A percentile compares a stretch with the other conserved stretches of the same genome.
Conservation (phyloP, 2,797 vertebrate species). For the Falco novaeseelandiae region DNA sequence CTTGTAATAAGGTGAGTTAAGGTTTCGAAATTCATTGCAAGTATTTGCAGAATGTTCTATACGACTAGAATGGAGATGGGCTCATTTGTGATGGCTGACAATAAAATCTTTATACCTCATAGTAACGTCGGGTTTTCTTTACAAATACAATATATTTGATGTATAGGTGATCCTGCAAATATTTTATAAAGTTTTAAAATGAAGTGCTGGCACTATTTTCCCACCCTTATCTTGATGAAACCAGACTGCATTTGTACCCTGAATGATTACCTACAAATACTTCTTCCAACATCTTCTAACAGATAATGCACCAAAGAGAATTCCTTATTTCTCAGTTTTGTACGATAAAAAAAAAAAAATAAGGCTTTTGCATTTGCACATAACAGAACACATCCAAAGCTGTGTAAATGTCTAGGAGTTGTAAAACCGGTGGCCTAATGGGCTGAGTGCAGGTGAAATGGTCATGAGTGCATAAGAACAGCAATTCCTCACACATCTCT, state of each 20-base stretch:
- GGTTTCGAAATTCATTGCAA: conserved; percentile 6
- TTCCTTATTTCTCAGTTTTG: not conserved
- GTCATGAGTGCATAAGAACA: not conserved
- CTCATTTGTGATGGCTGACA: not conserved
- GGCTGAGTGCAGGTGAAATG: not conserved
- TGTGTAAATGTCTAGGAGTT: not conserved
- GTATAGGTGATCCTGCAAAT: not conserved
- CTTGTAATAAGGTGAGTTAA: not conserved
- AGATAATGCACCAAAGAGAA: not conserved
- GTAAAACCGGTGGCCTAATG: not conserved
- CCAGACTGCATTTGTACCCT: not conserved
- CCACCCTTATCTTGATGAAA: not conserved
- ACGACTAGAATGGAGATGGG: not conserved
- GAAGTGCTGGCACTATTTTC: not conserved
- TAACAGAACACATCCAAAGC: not conserved
- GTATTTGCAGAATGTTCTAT: not conserved
- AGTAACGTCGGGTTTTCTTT: not conserved
- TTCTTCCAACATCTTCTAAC: not conserved
- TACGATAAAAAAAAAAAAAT: not conserved
- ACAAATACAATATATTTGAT: not conserved
- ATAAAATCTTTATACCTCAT: not conserved
- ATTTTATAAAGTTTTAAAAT: not conserved
- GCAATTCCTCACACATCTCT: not conserved
- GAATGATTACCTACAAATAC: not conserved
- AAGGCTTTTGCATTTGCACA: not conserved